phyloP scores from a whole-genome alignment of 2,888 invertebrate genomes.

The Synanthedon vespiformis region DNA sequence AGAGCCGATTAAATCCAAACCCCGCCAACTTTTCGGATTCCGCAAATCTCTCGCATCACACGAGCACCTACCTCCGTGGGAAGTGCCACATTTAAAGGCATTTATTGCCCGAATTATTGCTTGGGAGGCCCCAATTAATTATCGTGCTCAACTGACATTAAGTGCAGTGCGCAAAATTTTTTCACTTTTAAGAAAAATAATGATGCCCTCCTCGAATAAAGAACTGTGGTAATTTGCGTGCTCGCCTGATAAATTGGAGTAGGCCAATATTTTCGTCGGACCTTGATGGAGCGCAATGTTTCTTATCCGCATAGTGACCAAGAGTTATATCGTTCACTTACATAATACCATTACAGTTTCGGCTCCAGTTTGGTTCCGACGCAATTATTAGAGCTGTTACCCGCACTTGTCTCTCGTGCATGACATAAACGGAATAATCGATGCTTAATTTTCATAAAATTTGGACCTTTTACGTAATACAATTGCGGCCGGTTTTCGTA shows the following conservation, averaged over 20 bases:
- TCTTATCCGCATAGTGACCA: constrained; percentile 27
- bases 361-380: constrained; percentile 26
- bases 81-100: constrained; percentile 25
- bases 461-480: constrained; percentile 39
- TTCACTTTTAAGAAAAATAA: constrained; percentile 38
- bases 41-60: constrained; percentile 24
- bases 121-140: constrained; percentile 50
- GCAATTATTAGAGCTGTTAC: constrained; percentile 33
- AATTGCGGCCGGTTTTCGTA: constrained; percentile 7
- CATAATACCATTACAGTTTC: constrained; percentile 25
- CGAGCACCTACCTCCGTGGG: constrained; percentile 27
- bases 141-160: constrained; percentile 33
- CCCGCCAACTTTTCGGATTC: constrained; percentile 16
- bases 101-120: constrained; percentile 35
- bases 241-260: constrained; percentile 34
- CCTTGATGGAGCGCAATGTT: constrained; percentile 14
- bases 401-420: constrained; percentile 42
- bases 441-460: constrained; percentile 38
- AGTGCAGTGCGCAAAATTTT: constrained; percentile 24
- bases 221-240: constrained; percentile 25
- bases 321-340: constrained; percentile 34
- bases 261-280: constrained; percentile 16
- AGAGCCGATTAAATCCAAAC: constrained; percentile 17
- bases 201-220: constrained; percentile 16
- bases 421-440: constrained; percentile 36